Evolutionary conservation across 37 sponge, comb jelly and placozoan species (phyloP), one percentile per base, ranked within the genome.

Genomic region (Theonella swinhoei): DNA sequence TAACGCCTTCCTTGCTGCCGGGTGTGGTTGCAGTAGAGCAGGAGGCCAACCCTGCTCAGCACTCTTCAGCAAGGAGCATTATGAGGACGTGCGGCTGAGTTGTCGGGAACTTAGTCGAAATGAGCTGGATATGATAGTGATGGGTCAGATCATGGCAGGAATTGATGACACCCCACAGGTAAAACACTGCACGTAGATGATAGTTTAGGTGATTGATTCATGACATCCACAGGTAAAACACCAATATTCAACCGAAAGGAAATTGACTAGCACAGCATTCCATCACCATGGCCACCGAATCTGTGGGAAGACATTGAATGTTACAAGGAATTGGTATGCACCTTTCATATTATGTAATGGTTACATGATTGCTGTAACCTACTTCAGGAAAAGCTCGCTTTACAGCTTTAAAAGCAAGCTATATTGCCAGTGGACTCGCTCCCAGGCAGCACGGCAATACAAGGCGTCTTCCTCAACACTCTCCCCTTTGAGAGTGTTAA

Each of bases 71-170:
- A 73, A 36, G 2, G 43, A 73, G 8, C 74, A 73, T 24, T 39
- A 28, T 39, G 22, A 40, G 43, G n/a, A 22, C 3, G 41, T 73
- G 36, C 8, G 74, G 26, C 22, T 17, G 28, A n/a, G 22, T 24
- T 77, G 64, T 28, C 14, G 9, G 8, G 77, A 77, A 3, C 62
- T 58, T 30, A 77, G 62, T 26, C 28, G 63, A 25, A 2, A 54
- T 34, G 77, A 77, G 64, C 37, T 77, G 17, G 77, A 77, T 9
- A 59, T 77, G 68, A n/a, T 79, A 1, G 38, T 72, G 25, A 38
- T 72, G 42, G 40, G 73, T 22, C 42, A 72, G 43, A 25, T 68
- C 1, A 68, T 68, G 69, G 69, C 69, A 32, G 34, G 32, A 4
- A 7, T n/a, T n/a, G n/a, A n/a, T n/a, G n/a, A n/a, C n/a, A n/a